A percentile compares a stretch with the other conserved stretches of the same genome.
Conservation (phyloP, 2,113 vertebrate genomes). For the Natator depressus region DNA sequence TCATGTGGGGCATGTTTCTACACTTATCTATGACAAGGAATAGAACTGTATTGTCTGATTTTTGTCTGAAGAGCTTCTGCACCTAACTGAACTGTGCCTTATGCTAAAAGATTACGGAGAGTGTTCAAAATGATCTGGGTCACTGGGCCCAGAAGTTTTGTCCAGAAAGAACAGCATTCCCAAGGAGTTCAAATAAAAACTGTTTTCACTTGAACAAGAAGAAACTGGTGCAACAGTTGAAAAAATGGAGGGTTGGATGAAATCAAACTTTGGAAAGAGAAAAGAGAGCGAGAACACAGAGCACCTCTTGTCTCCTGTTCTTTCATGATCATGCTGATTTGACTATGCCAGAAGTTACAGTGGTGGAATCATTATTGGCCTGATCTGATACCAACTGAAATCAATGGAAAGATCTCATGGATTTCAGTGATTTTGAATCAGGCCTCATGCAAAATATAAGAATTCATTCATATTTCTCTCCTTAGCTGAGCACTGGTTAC, state of each 20-base stretch:
- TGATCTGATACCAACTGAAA: not conserved
- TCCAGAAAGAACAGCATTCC: not conserved
- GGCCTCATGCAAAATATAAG: not conserved
- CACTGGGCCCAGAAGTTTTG: not conserved
- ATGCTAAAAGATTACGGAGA: not conserved
- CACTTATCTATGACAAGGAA: not conserved
- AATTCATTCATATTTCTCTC: not conserved
- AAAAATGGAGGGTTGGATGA: not conserved
- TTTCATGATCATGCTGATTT: not conserved
- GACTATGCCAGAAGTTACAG: not conserved
- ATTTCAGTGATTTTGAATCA: not conserved
- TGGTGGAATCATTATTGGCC: not conserved
- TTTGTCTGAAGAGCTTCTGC: not conserved
- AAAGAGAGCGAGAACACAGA: not conserved
- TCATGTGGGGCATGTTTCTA: not conserved
- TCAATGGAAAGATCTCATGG: not conserved
- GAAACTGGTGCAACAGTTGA: not conserved
- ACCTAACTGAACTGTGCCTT: not conserved
- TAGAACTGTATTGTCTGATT: not conserved
- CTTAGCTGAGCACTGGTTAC: not conserved
- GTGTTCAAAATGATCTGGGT: not conserved
- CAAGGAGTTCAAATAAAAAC: not conserved
- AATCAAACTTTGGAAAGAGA: not conserved
- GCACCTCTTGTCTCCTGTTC: not conserved
- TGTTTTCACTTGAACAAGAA: not conserved